Evolutionary conservation across 2,888 invertebrate species (phyloP).

Genomic region (Leptopilina drosophilae): DNA sequence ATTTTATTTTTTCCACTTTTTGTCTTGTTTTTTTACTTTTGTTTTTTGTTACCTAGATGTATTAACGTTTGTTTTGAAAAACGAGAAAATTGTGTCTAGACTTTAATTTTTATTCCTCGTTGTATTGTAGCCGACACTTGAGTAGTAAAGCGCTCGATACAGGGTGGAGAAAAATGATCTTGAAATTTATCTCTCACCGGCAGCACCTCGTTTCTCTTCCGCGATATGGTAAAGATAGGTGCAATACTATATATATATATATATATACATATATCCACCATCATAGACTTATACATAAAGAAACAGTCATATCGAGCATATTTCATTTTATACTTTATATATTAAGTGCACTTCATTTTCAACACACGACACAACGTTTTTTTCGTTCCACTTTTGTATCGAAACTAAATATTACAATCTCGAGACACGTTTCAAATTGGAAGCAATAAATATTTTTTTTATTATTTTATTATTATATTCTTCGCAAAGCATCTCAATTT

Average conservation of each 20-base stretch:
- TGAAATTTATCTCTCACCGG: slow-evolving; percentile 27
- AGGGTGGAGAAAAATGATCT: slow-evolving; percentile 30
- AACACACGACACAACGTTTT: background rate
- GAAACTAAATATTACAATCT: background rate
- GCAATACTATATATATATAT: slow-evolving; percentile 15
- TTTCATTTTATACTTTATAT: slow-evolving; percentile 13
- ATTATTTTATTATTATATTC: too few species aligned
- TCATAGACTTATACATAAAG: slow-evolving; percentile 26
- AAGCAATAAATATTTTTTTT: too few species aligned
- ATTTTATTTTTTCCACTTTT: too few species aligned
- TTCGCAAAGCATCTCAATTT: too few species aligned
- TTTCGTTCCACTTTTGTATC: background rate
- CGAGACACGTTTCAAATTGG: background rate
- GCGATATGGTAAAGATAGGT: slow-evolving; percentile 13
- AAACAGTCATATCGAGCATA: slow-evolving; percentile 5
- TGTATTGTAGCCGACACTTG: slow-evolving; percentile 17
- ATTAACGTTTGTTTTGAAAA: background rate
- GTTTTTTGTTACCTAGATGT: too few species aligned
- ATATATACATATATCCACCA: slow-evolving; percentile 2
- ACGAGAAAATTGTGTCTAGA: background rate
- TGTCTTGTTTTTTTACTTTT: too few species aligned
- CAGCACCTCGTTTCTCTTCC: slow-evolving; percentile 31
- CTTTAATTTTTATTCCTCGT: background rate
- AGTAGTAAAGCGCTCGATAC: slow-evolving; percentile 19
- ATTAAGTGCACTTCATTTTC: slow-evolving; percentile 20